Conservation (phyloP, 2,888 invertebrate species). For the Bhutanitis thaidina region DNA sequence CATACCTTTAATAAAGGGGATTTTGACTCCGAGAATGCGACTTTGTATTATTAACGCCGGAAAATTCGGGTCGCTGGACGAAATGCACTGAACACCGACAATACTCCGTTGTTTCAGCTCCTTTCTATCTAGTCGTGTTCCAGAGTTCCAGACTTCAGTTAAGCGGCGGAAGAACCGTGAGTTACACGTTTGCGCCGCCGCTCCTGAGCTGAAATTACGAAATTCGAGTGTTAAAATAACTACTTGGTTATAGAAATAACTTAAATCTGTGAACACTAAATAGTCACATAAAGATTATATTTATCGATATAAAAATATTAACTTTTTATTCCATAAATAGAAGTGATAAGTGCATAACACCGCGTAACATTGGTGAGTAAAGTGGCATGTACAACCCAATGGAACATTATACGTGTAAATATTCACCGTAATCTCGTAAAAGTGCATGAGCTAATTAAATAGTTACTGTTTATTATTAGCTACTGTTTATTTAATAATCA, state of each 20-base stretch:
- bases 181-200: conserved; percentile 36
- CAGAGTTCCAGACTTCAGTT: conserved; percentile 40
- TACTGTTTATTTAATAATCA: not conserved
- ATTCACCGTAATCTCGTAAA: conserved; percentile 2
- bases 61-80: conserved; percentile 34
- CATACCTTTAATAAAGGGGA: conserved; percentile 20
- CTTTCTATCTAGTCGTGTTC: conserved; percentile 23
- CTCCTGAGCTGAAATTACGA: conserved; percentile 8
- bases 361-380: conserved; percentile 41
- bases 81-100: conserved; percentile 37
- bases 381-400: conserved; percentile 30
- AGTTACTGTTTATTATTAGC: too few relatives aligned
- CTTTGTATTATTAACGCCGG: conserved; percentile 32
- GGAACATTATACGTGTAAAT: conserved; percentile 24
- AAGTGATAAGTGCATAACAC: conserved; percentile 32
- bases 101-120: conserved; percentile 41
- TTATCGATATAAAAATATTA: too few relatives aligned
- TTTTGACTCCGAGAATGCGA: conserved; percentile 28
- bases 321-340: not conserved
- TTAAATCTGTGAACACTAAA: too few relatives aligned
- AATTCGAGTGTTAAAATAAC: not conserved
- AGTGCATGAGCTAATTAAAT: not conserved
- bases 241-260: too few relatives aligned
- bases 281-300: too few relatives aligned
- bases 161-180: conserved; percentile 41